Evolutionary conservation across 2,113 vertebrate species (phyloP).

Genomic region (Sorex araneus): DNA sequence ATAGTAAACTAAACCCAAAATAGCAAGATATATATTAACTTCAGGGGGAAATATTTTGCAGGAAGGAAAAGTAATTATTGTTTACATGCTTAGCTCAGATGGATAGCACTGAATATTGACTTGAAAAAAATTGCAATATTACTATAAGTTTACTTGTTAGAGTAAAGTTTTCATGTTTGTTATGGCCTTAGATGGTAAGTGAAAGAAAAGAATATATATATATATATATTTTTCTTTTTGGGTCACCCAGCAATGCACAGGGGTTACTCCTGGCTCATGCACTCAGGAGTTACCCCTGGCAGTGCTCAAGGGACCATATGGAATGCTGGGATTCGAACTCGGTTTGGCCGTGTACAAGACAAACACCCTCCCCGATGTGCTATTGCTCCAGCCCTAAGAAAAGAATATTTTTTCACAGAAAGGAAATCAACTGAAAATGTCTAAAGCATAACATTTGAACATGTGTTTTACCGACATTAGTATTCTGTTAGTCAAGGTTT

Average conservation of each 20-base stretch:
- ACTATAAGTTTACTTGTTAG: not conserved
- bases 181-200: not conserved
- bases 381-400: too few relatives aligned
- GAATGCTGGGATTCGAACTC: too few relatives aligned
- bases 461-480: not conserved
- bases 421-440: not conserved
- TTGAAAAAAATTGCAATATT: not conserved
- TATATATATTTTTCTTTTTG: too few relatives aligned
- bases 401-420: not conserved
- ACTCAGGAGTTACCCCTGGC: too few relatives aligned
- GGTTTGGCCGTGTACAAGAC: too few relatives aligned
- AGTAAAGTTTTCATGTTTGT: not conserved
- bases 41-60: slow-evolving; percentile 20
- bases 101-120: not conserved
- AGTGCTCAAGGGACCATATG: too few relatives aligned
- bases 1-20: slow-evolving; percentile 27
- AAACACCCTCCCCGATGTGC: too few relatives aligned
- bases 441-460: not conserved
- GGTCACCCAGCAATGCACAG: too few relatives aligned
- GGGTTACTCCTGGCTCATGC: too few relatives aligned
- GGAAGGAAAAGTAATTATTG: slow-evolving; percentile 39
- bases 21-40: slow-evolving; percentile 31
- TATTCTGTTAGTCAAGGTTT: not conserved
- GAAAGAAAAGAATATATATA: too few relatives aligned
- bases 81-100: not conserved